Evolutionary conservation across 2,113 vertebrate species (phyloP).

Genomic region (Trogon melanurus): DNA sequence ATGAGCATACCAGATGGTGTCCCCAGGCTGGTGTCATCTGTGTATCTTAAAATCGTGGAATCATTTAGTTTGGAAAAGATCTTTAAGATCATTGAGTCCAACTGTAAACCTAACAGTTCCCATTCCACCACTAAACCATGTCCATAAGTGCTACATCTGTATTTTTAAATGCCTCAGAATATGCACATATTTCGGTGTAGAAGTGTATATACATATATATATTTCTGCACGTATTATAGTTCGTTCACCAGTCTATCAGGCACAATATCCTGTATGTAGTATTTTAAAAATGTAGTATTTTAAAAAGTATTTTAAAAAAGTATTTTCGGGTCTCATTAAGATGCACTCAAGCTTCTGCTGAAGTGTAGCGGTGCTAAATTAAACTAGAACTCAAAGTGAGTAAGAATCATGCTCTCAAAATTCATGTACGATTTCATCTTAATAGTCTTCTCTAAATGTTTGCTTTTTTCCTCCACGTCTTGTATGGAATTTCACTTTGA

Average conservation of each 20-base stretch:
- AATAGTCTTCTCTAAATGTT: background rate
- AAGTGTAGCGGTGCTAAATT: background rate
- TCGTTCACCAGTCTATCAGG: background rate
- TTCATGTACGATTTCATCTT: background rate
- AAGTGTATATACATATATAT: background rate
- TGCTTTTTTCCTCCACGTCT: background rate
- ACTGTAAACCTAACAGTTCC: background rate
- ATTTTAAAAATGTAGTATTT: background rate
- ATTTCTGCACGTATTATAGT: background rate
- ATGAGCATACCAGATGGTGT: fast-evolving
- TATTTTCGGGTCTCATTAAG: background rate
- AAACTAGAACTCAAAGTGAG: background rate
- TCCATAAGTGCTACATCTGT: background rate
- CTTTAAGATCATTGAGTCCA: background rate
- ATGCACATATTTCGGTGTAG: background rate
- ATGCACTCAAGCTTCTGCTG: background rate
- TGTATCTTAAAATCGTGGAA: background rate
- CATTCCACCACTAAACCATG: background rate
- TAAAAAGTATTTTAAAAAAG: background rate
- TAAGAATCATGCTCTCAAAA: background rate
- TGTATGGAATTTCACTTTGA: background rate
- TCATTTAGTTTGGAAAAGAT: background rate
- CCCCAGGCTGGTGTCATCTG: background rate
- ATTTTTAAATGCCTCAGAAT: background rate
- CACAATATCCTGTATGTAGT: background rate